Evolutionary conservation across 2,888 invertebrate genomes (phyloP).

Genomic region (Nymphalis urticae): DNA sequence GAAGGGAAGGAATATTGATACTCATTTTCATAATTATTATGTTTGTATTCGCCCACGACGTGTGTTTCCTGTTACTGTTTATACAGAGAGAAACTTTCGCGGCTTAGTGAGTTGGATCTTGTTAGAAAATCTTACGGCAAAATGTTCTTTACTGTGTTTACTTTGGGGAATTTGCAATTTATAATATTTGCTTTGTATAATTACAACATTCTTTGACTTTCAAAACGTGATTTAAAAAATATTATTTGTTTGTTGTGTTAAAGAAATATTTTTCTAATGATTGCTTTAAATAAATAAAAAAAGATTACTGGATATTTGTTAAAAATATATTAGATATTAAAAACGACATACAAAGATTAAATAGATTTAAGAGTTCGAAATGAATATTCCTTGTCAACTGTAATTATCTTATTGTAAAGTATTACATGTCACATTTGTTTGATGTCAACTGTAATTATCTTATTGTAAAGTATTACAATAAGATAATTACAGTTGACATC

Average conservation of each 20-base stretch:
- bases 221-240: not conserved
- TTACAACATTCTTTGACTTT: conserved; percentile 10
- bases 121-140: conserved; percentile 16
- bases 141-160: conserved; percentile 8
- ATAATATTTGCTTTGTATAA: conserved; percentile 14
- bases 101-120: conserved; percentile 12
- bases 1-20: too few relatives aligned
- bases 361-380: too few relatives aligned
- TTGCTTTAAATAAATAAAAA: too few relatives aligned
- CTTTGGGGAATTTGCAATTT: conserved; percentile 7
- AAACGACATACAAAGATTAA: too few relatives aligned
- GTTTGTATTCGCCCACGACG: not conserved
- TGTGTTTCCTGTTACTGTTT: conserved; percentile 2
- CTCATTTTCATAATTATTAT: not conserved
- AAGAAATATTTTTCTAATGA: not conserved
- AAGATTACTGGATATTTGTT: too few relatives aligned
- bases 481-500: too few relatives aligned
- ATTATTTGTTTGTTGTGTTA: not conserved
- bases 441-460: too few relatives aligned
- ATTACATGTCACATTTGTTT: too few relatives aligned
- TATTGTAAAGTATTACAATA: too few relatives aligned
- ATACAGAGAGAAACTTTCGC: not conserved
- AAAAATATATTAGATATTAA: too few relatives aligned
- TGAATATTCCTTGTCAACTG: too few relatives aligned
- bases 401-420: too few relatives aligned